Base-by-base conservation (phyloP, 2,113 vertebrate species). In the Pelmatolapia mariae region DNA sequence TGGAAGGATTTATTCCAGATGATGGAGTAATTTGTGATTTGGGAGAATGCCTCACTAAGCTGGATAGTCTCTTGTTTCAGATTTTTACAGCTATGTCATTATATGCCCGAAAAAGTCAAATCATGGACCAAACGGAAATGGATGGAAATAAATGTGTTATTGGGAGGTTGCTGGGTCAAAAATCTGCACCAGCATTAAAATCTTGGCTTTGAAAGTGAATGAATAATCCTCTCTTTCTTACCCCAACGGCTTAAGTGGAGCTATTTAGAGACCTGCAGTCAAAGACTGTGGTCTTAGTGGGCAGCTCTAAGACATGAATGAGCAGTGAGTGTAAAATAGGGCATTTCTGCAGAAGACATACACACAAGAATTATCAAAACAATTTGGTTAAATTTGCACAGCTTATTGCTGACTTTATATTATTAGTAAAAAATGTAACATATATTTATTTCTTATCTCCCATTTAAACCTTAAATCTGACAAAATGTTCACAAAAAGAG, bases 191-290 rank as follows among this genome's bases (percentile, higher is more conserved):
- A 73, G 85, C 86, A 63, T 73, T 82, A 56, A 91, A 89, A 89
- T 86, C 66, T 85, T 89, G 89, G 66, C 84, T 91, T 91, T 91
- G 61, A 59, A 86, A 92, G 71, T 88, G 76, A 94, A 89, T 92
- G 87, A 92, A 92, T 94, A 92, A 93, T 91, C 94, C 89, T 79
- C 53, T 92, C 76, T 88, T 88, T 52, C 86, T 87, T 83, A 89
- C 90, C 89, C 92, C 86, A 86, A 87, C 71, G 80, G 87, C 87
- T 92, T 93, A 94, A 92, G 87, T 88, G 83, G 80, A 91, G 89
- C 92, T 93, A 94, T 92, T 94, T 93, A 91, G 88, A 89, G 89
- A 93, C 82, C 87, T 91, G 83, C 79, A 89, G 90, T 86, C 12
- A 22, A 89, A 91, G 86, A 89, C 83, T 88, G 89, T 83, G 89